Evolutionary conservation across 2,888 invertebrate species (phyloP), one percentile per base, ranked within the genome.

Genomic region (Cephus pulcher): DNA sequence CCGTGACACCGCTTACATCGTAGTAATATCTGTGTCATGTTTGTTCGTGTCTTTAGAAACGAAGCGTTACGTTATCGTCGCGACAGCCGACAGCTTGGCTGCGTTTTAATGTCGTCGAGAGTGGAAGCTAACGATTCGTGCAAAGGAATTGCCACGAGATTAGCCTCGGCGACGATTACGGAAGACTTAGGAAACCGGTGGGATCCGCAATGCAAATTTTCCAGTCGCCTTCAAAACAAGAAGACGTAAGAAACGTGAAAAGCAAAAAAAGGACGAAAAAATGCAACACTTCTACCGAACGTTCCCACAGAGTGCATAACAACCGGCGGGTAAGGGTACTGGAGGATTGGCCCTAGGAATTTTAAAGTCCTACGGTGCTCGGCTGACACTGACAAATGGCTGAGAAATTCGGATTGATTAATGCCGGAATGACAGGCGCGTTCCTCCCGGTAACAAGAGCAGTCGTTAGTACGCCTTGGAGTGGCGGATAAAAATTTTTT

Each of bases 341-440:
- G 1, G 34, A 34, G 35, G 23, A 56, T 56, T 56, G 56, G 56
- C 56, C 56, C 23, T 6, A 56, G 56, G 23, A 84, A 83, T 86
- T 87, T 86, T 86, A 84, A 83, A 86, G 83, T 83, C 84, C 81
- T 81, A 80, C 77, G 79, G 84, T 84, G 80, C 81, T 80, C 81
- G 15, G 12, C 75, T 82, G 88, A 88, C 88, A 86, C 82, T 88
- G 88, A 88, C 86, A 87, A 88, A 88, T 88, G 87, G 85, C 84
- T 86, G 81, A 82, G 81, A 83, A 79, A 81, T 80, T 81, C 81
- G 84, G 84, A 87, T 86, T 88, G 88, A 88, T 87, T 87, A 88
- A 88, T 87, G 87, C 85, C 78, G 77, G 82, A 78, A 77, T 76
- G 77, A 74, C 77, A 75, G 37, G 75, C 34, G 73, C 75, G 74